These are phyloP conservation scores for Sylvia borin DNA, from an alignment of 2,797 vertebrate species.

Conservation along the genomic window DNA sequence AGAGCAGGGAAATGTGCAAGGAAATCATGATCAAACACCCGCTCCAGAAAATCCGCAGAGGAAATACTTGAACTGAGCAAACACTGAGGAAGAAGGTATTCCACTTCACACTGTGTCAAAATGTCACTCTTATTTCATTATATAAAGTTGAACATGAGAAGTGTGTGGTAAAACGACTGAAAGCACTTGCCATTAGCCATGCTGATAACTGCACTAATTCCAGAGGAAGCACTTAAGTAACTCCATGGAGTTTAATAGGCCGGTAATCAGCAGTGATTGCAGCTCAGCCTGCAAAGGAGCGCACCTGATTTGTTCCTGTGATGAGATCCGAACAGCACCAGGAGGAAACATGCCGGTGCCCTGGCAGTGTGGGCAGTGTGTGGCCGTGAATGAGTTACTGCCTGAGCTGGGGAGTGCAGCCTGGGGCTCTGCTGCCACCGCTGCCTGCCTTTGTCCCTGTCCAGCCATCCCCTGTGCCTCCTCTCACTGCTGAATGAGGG, in stretches of 20 bases:
- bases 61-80: background rate
- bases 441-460: background rate
- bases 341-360: background rate
- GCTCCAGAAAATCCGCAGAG: background rate
- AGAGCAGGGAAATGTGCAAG: background rate
- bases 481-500: fast-evolving
- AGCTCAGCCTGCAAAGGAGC: background rate
- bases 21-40: background rate
- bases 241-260: background rate
- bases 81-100: background rate
- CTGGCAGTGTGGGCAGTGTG: background rate
- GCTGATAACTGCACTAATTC: background rate
- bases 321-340: background rate
- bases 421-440: background rate
- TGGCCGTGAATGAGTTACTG: background rate
- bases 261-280: background rate
- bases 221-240: background rate
- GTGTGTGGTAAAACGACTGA: background rate
- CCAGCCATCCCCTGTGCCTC: background rate
- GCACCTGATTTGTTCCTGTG: background rate
- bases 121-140: background rate
- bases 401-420: background rate
- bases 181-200: background rate
- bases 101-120: background rate
- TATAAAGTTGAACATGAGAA: background rate